Percentiles rank a stretch among this genome's conserved stretches.
These are phyloP conservation scores for Tribolium castaneum DNA, from an alignment of 1,140 invertebrate species.

Conservation along the genomic window DNA sequence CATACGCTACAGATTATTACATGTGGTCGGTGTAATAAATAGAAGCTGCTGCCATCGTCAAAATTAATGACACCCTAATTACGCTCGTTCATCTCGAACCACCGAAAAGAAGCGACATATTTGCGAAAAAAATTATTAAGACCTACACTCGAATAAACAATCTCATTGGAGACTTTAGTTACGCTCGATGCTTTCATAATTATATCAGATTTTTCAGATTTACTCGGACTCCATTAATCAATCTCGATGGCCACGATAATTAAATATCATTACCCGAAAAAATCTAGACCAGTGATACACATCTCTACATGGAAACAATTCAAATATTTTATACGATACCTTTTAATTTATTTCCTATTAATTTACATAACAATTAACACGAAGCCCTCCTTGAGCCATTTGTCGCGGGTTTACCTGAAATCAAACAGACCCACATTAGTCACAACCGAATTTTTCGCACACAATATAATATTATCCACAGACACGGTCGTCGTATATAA, in stretches of 20 bases:
- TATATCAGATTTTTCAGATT: background rate
- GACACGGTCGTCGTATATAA: background rate
- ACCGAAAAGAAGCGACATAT: background rate
- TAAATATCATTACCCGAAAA: slow-evolving; percentile 24
- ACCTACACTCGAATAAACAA: slow-evolving; percentile 17
- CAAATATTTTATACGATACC: slow-evolving; percentile 34
- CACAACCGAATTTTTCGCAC: background rate
- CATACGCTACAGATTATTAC: slow-evolving; percentile 41
- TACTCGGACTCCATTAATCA: slow-evolving; percentile 9
- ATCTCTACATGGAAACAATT: slow-evolving; percentile 19
- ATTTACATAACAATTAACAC: slow-evolving; percentile 26
- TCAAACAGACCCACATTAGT: background rate
- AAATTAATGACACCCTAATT: slow-evolving; percentile 48
- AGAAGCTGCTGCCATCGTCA: slow-evolving; percentile 38
- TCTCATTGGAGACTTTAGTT: background rate
- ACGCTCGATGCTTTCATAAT: slow-evolving; percentile 8
- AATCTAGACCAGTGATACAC: slow-evolving; percentile 13
- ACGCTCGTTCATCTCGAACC: slow-evolving; percentile 38
- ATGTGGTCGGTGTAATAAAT: slow-evolving; percentile 44
- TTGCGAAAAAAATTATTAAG: slow-evolving; percentile 19
- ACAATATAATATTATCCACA: slow-evolving; percentile 7
- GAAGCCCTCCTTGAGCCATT: slow-evolving; percentile 17
- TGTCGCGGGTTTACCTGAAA: slow-evolving; percentile 14
- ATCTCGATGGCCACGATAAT: slow-evolving; percentile 18
- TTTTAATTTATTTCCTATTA: slow-evolving; percentile 24